Evolutionary conservation across 2,113 vertebrate genomes (phyloP).

Genomic region (Cichladusa arquata): DNA sequence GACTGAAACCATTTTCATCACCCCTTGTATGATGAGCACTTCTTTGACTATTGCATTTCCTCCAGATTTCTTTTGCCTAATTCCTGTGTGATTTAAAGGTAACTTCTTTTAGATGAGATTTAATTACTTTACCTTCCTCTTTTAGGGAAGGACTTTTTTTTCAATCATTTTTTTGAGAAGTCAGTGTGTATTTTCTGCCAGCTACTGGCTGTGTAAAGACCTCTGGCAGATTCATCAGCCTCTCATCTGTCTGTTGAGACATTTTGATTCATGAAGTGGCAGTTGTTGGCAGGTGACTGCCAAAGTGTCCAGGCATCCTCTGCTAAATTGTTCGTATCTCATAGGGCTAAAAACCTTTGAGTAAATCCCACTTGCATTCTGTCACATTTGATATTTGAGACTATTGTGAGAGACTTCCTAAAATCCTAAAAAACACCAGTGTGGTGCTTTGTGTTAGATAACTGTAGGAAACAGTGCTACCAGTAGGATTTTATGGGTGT

Average conservation of each 20-base stretch:
- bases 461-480: background rate
- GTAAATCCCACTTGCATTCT: accelerated
- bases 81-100: background rate
- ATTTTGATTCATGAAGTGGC: background rate
- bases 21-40: background rate
- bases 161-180: background rate
- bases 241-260: background rate
- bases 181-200: background rate
- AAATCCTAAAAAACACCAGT: background rate
- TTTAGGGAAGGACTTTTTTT: background rate
- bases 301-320: background rate
- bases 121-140: background rate
- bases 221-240: background rate
- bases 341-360: background rate
- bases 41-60: background rate
- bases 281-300: background rate
- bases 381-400: background rate
- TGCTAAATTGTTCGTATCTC: background rate
- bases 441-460: background rate
- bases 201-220: background rate
- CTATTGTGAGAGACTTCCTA: background rate
- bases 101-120: background rate
- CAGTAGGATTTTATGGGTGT: background rate
- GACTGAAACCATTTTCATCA: background rate
- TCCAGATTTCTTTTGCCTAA: background rate